phyloP scores from a whole-genome alignment of 2,113 vertebrate species.

The Vidua chalybeata region DNA sequence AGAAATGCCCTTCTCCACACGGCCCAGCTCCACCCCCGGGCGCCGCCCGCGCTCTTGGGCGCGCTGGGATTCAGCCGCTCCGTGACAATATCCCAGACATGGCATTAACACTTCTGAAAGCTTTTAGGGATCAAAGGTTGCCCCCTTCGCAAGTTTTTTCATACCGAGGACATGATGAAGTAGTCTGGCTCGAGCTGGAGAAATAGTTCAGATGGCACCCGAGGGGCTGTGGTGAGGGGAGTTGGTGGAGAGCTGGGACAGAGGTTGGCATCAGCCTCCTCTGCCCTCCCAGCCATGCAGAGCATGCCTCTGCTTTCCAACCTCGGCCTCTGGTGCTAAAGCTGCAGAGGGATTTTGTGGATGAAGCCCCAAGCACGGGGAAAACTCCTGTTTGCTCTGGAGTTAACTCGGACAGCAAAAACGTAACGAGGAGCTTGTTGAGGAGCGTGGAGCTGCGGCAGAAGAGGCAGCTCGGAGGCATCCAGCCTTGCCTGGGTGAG shows the following conservation, averaged over 20 bases:
- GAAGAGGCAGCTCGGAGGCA: not conserved
- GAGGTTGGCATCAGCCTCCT: not conserved
- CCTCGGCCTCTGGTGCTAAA: not conserved
- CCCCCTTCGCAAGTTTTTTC: constrained; percentile 2
- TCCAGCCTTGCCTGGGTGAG: not conserved
- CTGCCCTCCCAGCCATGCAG: not conserved
- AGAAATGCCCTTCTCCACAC: constrained; percentile 22
- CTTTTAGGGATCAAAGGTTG: constrained; percentile 49
- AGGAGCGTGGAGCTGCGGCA: not conserved
- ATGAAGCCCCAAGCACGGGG: not conserved
- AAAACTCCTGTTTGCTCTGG: not conserved
- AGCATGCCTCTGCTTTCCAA: not conserved
- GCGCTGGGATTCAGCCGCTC: not conserved
- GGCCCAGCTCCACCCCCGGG: not conserved
- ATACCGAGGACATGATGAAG: constrained; percentile 22
- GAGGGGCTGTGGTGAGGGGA: not conserved
- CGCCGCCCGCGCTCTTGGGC: not conserved
- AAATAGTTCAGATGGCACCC: not conserved
- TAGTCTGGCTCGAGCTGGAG: constrained; percentile 19
- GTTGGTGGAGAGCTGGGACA: not conserved
- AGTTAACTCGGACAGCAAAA: not conserved
- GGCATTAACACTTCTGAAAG: constrained; percentile 56
- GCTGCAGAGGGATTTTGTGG: not conserved
- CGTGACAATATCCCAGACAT: constrained; percentile 52
- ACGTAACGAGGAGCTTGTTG: not conserved